Base-by-base conservation (phyloP, 2,797 vertebrate genomes). In the Syndactyla subalaris region DNA sequence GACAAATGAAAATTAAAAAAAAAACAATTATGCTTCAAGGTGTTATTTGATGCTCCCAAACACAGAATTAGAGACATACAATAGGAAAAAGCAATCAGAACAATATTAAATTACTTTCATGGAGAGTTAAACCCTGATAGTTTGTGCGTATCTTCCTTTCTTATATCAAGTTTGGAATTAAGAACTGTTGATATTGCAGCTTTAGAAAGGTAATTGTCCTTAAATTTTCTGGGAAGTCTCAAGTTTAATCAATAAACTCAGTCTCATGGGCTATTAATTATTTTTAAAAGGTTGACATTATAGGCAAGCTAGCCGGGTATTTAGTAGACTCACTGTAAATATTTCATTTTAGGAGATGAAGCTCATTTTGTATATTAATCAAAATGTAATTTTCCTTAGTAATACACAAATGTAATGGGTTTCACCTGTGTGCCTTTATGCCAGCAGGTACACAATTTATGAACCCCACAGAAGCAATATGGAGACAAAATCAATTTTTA, bases 321-420 rank as follows among this genome's bases (percentile, higher is more conserved):
- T 89, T 91, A 95, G 88, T 48, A 68, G 74, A 51, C 32, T 74
- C 29, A n/a, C 41, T 54, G 39, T 72, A 94, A 88, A 85, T 94
- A 96, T 90, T 94, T 96, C 54, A 89, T 85, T 91, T 88, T 68
- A 75, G 66, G 51, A 85, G 73, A 75, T 91, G 62, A 96, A 94
- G 72, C 39, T 73, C 55, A 89, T 84, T 95, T 92, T 92, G 49
- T 66, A 38, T 71, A 89, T 90, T 94, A 90, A 95, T 95, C 92
- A 94, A 90, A 97, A 92, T 81, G 70, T 65, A 95, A 93, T 96
- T 93, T 96, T 93, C 77, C 34, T 89, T 71, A 75, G 77, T 58
- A 81, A 74, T 81, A 29, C 36, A 92, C 81, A 81, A 83, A 92
- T 74, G 34, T 66, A 93, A 94, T 94, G 55, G 32, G 46, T 85